phyloP scores from a whole-genome alignment of 2,888 invertebrate species.

The Acrobasis repandana region DNA sequence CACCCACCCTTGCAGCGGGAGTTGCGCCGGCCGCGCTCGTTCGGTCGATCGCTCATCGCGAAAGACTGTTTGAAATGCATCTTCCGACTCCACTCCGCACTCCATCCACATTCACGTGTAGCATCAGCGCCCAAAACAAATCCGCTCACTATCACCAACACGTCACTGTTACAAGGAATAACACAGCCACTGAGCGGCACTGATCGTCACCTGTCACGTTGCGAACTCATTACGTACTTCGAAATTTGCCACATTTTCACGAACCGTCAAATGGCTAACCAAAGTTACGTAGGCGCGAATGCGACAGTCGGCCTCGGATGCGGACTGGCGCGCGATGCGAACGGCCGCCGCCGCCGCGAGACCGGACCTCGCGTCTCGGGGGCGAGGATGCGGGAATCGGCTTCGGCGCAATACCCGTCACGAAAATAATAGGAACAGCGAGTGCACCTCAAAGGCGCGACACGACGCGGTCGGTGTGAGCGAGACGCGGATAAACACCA shows the following conservation, averaged over 20 bases:
- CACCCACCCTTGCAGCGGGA: slow-evolving; percentile 81
- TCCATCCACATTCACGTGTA: slow-evolving; percentile 79
- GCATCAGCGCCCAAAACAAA: slow-evolving; percentile 72
- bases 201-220: slow-evolving; percentile 57
- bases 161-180: slow-evolving; percentile 56
- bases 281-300: slow-evolving; percentile 71
- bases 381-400: slow-evolving; percentile 83
- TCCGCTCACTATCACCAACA: slow-evolving; percentile 69
- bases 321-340: slow-evolving; percentile 79
- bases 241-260: slow-evolving; percentile 71
- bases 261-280: slow-evolving; percentile 56
- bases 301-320: slow-evolving; percentile 78
- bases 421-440: slow-evolving; percentile 83
- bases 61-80: slow-evolving; percentile 83
- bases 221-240: slow-evolving; percentile 47
- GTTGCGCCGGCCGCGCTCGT: slow-evolving; percentile 80
- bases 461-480: slow-evolving; percentile 80
- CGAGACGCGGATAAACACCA: slow-evolving; percentile 83
- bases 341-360: slow-evolving; percentile 79
- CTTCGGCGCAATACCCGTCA: slow-evolving; percentile 83
- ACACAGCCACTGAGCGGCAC: slow-evolving; percentile 39
- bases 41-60: slow-evolving; percentile 82
- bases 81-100: slow-evolving; percentile 75
- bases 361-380: slow-evolving; percentile 81
- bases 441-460: slow-evolving; percentile 83